Base-by-base conservation (phyloP, 2,888 invertebrate species). In the Drosophila nigritarsus region DNA sequence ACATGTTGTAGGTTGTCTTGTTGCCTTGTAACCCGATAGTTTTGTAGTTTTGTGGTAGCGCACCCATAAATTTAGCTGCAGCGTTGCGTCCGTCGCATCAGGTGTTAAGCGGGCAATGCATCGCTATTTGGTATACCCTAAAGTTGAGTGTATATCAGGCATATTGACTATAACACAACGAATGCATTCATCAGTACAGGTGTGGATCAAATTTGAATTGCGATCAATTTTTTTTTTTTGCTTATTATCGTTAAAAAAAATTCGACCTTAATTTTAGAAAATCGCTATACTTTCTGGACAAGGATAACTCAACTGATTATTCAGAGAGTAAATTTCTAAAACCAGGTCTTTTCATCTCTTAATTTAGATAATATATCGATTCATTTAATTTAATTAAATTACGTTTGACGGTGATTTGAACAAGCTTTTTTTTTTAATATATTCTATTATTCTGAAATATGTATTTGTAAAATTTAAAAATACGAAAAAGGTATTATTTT, bases 21-120 rank as follows among this genome's bases (percentile, higher is more conserved):
- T 87, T 89, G 82, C 84, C 89, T 78, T 90, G 87, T 90, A 89
- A 89, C 87, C 68, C 73, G 89, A 90, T 87, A 90, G 90, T 87
- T 86, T 87, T 89, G 90, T 90, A 88, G 83, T 85, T 90, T 90
- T 90, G 90, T 87, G 86, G 90, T 90, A 87, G 90, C 87, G 90
- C 88, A 87, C 87, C 90, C 90, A 87, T 87, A 90, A 87, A 87
- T 87, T 90, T 65, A 38, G 55, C 54, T 72, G 34, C 86, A 70
- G 62, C 58, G 58, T 60, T 71, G 75, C 78, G 62, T 32, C 59
- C 74, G 65, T 67, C 73, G 90, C 90, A 80, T 85, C 90, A 86
- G 90, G 85, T 86, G 85, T 88, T 81, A 88, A 83, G 75, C 90
- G 89, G 81, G 90, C 83, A 62, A 65, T 78, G 73, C 49, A 55